phyloP scores from a whole-genome alignment of 2,797 vertebrate species.

The Neostethus bicornis region DNA sequence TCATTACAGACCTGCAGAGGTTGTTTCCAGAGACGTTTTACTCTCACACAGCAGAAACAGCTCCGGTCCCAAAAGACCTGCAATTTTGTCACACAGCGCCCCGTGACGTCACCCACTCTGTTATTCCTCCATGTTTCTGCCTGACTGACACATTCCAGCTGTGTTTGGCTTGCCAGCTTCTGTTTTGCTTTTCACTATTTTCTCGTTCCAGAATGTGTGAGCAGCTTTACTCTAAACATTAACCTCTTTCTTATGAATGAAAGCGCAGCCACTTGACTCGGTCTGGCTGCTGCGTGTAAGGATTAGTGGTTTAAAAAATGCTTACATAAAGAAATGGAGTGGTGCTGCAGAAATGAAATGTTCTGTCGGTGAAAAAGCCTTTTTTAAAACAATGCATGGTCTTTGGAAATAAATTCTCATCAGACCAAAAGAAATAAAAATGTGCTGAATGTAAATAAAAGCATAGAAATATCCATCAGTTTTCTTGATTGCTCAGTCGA shows the following conservation, averaged over 20 bases:
- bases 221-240: neutral
- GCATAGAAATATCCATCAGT: too few relatives aligned
- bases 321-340: too few relatives aligned
- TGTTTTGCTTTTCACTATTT: conserved; percentile 6
- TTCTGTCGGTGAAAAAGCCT: too few relatives aligned
- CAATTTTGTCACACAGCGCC: conserved; percentile 41
- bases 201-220: conserved; percentile 10
- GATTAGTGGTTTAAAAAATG: neutral
- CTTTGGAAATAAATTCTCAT: too few relatives aligned
- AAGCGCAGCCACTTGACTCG: neutral
- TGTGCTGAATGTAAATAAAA: too few relatives aligned
- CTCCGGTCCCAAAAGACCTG: conserved; percentile 32
- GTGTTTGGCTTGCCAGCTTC: conserved; percentile 10
- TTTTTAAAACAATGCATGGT: too few relatives aligned
- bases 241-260: neutral
- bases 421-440: too few relatives aligned
- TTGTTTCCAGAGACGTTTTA: conserved; percentile 31
- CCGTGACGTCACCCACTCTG: conserved; percentile 19
- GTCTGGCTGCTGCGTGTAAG: neutral
- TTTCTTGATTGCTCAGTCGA: too few relatives aligned
- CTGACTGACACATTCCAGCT: neutral
- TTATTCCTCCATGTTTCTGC: conserved; percentile 12
- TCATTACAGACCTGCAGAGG: conserved; percentile 58
- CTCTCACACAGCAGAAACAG: conserved; percentile 35
- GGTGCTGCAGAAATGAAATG: too few relatives aligned